These are phyloP conservation scores for Lordiphosa mommai DNA, from an alignment of 1,140 invertebrate genomes.

Conservation along the genomic window DNA sequence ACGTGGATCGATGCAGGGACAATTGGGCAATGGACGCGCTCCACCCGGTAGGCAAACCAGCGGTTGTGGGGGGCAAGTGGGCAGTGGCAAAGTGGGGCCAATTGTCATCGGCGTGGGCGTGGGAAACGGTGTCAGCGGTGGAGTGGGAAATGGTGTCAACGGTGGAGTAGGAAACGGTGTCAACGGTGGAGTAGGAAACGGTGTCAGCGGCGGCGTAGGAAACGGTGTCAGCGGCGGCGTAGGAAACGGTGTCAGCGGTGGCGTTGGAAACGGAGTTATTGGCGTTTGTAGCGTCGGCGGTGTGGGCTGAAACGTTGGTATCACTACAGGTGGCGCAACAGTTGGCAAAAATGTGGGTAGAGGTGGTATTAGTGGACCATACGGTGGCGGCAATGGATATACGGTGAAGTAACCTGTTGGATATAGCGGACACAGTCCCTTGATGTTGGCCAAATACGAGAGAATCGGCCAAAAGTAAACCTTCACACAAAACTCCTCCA, in stretches of 20 bases:
- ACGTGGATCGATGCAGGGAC: conserved; percentile 74
- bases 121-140: conserved; percentile 6
- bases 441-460: conserved; percentile 68
- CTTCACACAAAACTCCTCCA: conserved; percentile 71
- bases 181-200: too few species aligned
- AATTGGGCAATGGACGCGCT: conserved; percentile 51
- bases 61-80: conserved; percentile 56
- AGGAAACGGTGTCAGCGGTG: conserved; percentile 9
- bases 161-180: conserved; percentile 13
- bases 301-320: conserved; percentile 59
- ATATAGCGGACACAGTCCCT: conserved; percentile 68
- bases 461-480: conserved; percentile 75
- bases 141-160: conserved; percentile 9
- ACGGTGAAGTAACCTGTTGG: conserved; percentile 70
- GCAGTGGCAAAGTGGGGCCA: conserved; percentile 34
- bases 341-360: conserved; percentile 7
- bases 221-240: conserved; percentile 13
- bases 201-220: too few species aligned
- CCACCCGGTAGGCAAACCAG: conserved; percentile 64
- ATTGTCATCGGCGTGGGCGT: conserved; percentile 13
- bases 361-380: conserved; percentile 20
- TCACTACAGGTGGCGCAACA: conserved; percentile 32
- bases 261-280: conserved; percentile 20
- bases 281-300: conserved; percentile 42
- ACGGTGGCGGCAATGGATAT: conserved; percentile 40